Evolutionary conservation across 2,797 vertebrate species (phyloP).

Genomic region (Phyllotis vaccarum): DNA sequence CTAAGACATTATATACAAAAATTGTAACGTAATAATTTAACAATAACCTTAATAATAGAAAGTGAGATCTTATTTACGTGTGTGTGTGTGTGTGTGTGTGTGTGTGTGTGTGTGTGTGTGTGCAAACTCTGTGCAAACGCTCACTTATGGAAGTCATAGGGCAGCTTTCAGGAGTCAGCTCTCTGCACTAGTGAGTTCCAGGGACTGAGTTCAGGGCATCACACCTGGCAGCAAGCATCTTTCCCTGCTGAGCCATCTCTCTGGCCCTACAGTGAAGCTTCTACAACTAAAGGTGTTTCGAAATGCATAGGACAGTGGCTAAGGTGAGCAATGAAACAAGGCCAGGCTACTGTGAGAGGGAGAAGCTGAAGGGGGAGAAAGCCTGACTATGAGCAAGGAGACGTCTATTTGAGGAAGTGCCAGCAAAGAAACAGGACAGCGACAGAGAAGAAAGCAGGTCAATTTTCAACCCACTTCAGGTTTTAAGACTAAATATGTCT

Average conservation of each 20-base stretch:
- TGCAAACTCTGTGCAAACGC: neutral
- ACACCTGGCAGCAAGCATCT: neutral
- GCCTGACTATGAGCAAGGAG: neutral
- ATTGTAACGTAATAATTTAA: slow-evolving; percentile 13
- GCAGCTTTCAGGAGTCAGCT: neutral
- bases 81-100: neutral
- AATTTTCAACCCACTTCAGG: neutral
- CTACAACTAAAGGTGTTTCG: neutral
- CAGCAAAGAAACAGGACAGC: neutral
- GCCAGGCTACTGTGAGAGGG: neutral
- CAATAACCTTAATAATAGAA: neutral
- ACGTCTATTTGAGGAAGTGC: neutral
- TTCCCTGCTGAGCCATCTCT: neutral
- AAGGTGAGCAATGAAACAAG: neutral
- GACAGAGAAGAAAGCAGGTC: slow-evolving; percentile 5
- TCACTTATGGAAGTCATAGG: neutral
- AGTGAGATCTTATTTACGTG: neutral
- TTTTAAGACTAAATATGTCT: neutral
- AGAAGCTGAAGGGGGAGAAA: neutral
- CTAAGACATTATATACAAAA: neutral
- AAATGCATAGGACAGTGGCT: neutral
- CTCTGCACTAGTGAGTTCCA: neutral
- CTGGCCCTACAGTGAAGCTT: neutral
- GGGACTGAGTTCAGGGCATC: neutral
- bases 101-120: neutral